phyloP scores from a whole-genome alignment of 2,113 vertebrate genomes.

The Thunnus thynnus region DNA sequence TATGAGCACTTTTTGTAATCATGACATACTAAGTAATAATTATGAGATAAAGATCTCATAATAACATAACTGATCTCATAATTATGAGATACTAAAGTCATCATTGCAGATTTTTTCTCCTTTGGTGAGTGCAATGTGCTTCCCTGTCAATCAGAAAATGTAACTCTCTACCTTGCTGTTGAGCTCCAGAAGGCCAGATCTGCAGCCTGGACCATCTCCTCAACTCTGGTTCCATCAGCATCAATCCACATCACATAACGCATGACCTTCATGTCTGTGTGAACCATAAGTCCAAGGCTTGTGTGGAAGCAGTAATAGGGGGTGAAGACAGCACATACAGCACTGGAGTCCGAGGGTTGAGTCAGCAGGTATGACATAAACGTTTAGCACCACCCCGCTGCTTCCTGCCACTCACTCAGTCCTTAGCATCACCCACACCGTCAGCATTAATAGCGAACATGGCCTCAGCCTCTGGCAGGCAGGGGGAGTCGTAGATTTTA shows the following conservation, averaged over 20 bases:
- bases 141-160: background rate
- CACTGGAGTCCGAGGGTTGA: background rate
- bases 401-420: constrained; percentile 77
- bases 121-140: background rate
- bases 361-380: background rate
- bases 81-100: background rate
- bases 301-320: background rate
- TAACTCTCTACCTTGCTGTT: background rate
- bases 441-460: constrained; percentile 94
- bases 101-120: too few species aligned
- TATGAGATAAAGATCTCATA: too few species aligned
- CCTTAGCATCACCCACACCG: constrained; percentile 92
- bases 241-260: too few species aligned
- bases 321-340: background rate
- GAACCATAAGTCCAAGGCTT: background rate
- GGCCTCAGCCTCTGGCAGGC: constrained; percentile 92
- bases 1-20: too few species aligned
- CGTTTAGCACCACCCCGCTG: background rate
- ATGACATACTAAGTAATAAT: background rate
- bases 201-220: background rate
- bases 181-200: background rate
- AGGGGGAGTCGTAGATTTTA: constrained; percentile 94
- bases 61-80: background rate
- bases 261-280: too few species aligned
- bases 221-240: background rate